Evolutionary conservation across 1,140 invertebrate species (phyloP), one percentile per base, ranked within the genome.

Genomic region (Calliopsis andreniformis): DNA sequence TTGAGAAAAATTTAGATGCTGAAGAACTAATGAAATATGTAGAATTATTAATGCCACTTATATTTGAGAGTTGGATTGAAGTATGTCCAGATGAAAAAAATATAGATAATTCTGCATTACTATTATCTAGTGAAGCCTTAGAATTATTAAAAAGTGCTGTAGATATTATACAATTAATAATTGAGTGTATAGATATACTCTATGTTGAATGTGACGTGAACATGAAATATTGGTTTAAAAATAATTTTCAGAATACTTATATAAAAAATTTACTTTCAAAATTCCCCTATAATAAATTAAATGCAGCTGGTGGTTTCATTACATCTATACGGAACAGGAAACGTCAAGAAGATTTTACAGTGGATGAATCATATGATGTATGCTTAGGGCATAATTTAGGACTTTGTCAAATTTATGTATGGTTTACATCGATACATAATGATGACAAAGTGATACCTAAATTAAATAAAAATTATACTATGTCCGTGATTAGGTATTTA

Each of bases 21-120:
- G 51, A 83, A 7, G 83, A 85, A 28, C 80, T 92, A 4, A 80
- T 85, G 32, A 92, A 90, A 49, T 95, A 95, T 86, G 89, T 95
- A 20, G 90, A 94, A 75, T 92, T 93, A 55, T 89, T 96, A 16
- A 91, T 96, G 87, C 95, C 95, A n/a, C 88, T 96, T 20, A 92
- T 96, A 28, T 94, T 95, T 88, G 95, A 96, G 86, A 95, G 93
- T 67, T 96, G 95, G 96, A 80, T 95, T 25, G 96, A 96, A 93
- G 94, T 95, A 23, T 89, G 93, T 28, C 93, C 95, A 0, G 92
- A 90, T 67, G 77, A 85, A 3, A 81, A 86, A 59, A 18, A 85
- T 86, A 70, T 88, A 80, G 80, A 86, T 86, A 78, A 81, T 18
- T 56, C 47, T 88, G 92, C 88, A 89, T 87, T 77, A 49, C 83